Evolutionary conservation across 37 sponge, comb jelly and placozoan species (phyloP), one percentile per base, ranked within the genome.

Genomic region (Amphimedon queenslandica): DNA sequence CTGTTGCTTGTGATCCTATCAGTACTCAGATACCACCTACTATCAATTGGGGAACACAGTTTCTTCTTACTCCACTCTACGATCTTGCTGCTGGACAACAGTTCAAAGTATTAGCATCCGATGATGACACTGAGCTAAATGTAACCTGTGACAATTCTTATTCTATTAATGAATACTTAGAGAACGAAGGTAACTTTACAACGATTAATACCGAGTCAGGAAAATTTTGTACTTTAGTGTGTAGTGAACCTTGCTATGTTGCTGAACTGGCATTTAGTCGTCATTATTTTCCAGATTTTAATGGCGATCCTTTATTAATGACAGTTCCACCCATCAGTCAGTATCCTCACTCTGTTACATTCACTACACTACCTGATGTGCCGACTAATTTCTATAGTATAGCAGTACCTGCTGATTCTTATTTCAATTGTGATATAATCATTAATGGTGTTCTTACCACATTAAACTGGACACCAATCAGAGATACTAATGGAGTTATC

Each of bases 291-390:
- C 53, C 29, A 30, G 73, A 72, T 35, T 13, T 2, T 34, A 57
- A 28, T 10, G 73, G 73, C 11, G 73, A 72, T 29, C 73, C 73
- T 8, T 37, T 51, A 3, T 5, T 72, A 27, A 56, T 56, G 33
- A 72, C 42, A 56, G 24, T 72, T 20, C 56, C 73, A 34, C 73
- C 73, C 3, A 57, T 72, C 8, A 37, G 30, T 16, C 73, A 72
- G 38, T 72, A 72, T 37, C 10, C 35, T 13, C 40, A 57, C 34
- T 20, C 5, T 11, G 36, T 72, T 13, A 13, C 58, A 13, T 72
- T 72, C 39, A 4, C 42, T 11, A 10, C 73, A 3, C 24, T 72
- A 6, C 5, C 5, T 6, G 21, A 6, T 5, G 28, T 25, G 2
- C 36, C 58, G 3, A 31, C 35, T 4, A 72, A 56, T 58, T 72